phyloP scores from a whole-genome alignment of 2,888 invertebrate genomes.

The Byasa hedistus region DNA sequence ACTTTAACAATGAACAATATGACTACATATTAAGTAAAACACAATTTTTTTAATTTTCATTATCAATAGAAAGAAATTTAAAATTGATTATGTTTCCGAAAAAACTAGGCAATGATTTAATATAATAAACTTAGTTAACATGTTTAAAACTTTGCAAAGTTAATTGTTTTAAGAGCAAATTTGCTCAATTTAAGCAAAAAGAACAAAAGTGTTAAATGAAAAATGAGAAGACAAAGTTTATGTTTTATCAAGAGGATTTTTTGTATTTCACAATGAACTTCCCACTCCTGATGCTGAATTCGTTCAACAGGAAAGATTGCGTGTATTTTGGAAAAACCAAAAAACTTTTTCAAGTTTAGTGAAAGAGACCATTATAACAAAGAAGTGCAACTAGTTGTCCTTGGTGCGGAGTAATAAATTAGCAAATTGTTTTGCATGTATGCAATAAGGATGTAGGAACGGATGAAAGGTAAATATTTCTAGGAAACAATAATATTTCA shows the following conservation, averaged over 20 bases:
- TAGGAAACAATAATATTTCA: constrained; percentile 17
- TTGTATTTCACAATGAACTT: not conserved
- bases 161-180: no score
- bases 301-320: constrained; percentile 5
- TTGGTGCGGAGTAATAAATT: constrained; percentile 18
- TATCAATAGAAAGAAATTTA: no score
- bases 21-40: no score
- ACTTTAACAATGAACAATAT: no score
- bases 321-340: constrained; percentile 12
- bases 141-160: no score
- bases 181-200: no score
- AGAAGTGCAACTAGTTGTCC: constrained; percentile 21
- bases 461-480: constrained; percentile 19
- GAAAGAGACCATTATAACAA: constrained; percentile 7
- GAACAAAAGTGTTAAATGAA: not conserved
- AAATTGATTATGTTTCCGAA: no score
- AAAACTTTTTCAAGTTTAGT: constrained; percentile 4
- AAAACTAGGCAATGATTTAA: no score
- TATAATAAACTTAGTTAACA: no score
- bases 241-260: not conserved
- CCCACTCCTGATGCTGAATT: not conserved
- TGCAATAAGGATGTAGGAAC: constrained; percentile 23
- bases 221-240: not conserved
- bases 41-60: no score
- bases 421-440: constrained; percentile 14